These are phyloP conservation scores for Coendou prehensilis DNA, from an alignment of 2,797 vertebrate genomes.

Conservation along the genomic window DNA sequence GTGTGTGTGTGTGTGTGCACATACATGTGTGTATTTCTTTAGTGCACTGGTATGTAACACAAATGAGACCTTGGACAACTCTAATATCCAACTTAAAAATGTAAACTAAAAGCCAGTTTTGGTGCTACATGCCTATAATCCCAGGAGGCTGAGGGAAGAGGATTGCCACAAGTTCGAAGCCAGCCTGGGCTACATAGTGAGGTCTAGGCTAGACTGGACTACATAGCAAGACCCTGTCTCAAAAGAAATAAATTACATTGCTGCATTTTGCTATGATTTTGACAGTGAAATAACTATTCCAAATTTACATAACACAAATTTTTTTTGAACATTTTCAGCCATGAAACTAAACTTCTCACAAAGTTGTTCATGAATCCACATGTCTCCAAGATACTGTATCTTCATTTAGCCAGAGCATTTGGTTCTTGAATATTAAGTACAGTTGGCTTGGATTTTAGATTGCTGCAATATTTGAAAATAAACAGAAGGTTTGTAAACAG, in stretches of 20 bases:
- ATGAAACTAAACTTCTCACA: slow-evolving; percentile 16
- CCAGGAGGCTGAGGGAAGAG: background rate
- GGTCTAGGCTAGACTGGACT: background rate
- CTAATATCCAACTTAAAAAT: slow-evolving; percentile 7
- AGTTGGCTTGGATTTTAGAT: slow-evolving; percentile 35
- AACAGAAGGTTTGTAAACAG: slow-evolving; percentile 81
- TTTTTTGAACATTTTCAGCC: background rate
- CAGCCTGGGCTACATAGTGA: background rate
- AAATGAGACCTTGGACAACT: slow-evolving; percentile 19
- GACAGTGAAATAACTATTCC: background rate
- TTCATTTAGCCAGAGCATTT: slow-evolving; percentile 65
- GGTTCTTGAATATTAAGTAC: slow-evolving; percentile 57
- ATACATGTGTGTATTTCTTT: background rate
- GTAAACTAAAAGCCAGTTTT: background rate
- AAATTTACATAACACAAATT: slow-evolving; percentile 7
- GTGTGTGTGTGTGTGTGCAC: too few relatives aligned
- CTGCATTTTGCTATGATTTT: background rate
- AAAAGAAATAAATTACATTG: background rate
- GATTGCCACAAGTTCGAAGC: background rate
- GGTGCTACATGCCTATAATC: background rate
- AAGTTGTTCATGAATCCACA: background rate
- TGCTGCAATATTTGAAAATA: slow-evolving; percentile 69
- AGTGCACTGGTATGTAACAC: background rate
- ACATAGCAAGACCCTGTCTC: background rate
- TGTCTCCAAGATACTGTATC: slow-evolving; percentile 44